Evolutionary conservation across 2,888 invertebrate genomes (phyloP).

Genomic region (Ctena decussata): DNA sequence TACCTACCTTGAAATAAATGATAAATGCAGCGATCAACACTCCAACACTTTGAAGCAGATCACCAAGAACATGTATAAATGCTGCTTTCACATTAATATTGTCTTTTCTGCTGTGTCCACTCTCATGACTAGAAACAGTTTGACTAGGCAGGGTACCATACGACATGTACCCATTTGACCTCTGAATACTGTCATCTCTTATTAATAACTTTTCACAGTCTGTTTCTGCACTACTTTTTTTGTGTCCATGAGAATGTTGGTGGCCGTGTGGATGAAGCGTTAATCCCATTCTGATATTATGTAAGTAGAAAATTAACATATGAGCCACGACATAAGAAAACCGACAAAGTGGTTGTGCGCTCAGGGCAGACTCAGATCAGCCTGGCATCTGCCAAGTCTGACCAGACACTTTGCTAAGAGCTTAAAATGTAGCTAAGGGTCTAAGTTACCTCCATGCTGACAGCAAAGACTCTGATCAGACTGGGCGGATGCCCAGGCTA

Average conservation of each 20-base stretch:
- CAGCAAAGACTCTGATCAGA: too few relatives aligned
- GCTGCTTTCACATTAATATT: neutral
- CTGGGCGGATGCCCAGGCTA: too few relatives aligned
- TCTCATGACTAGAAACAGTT: neutral
- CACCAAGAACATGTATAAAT: slow-evolving; percentile 96
- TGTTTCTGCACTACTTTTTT: slow-evolving; percentile 61
- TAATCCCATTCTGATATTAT: slow-evolving; percentile 96
- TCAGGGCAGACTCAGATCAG: too few relatives aligned
- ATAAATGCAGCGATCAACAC: slow-evolving; percentile 96
- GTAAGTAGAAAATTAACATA: too few relatives aligned
- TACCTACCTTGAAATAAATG: slow-evolving; percentile 95
- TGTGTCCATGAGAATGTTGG: slow-evolving; percentile 70
- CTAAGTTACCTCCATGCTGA: too few relatives aligned
- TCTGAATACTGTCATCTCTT: neutral
- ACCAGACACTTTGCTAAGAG: too few relatives aligned
- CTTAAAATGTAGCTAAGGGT: too few relatives aligned
- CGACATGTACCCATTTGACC: neutral
- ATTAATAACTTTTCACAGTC: neutral
- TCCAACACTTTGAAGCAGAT: slow-evolving; percentile 97
- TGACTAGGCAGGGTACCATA: slow-evolving; percentile 16
- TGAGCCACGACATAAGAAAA: too few relatives aligned
- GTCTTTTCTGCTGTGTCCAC: neutral
- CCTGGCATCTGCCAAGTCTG: too few relatives aligned
- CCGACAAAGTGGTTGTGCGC: too few relatives aligned
- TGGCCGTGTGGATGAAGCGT: slow-evolving; percentile 95